Base-by-base conservation (phyloP, 64 coral and sea anemone genomes). In the Pocillopora damicornis region DNA sequence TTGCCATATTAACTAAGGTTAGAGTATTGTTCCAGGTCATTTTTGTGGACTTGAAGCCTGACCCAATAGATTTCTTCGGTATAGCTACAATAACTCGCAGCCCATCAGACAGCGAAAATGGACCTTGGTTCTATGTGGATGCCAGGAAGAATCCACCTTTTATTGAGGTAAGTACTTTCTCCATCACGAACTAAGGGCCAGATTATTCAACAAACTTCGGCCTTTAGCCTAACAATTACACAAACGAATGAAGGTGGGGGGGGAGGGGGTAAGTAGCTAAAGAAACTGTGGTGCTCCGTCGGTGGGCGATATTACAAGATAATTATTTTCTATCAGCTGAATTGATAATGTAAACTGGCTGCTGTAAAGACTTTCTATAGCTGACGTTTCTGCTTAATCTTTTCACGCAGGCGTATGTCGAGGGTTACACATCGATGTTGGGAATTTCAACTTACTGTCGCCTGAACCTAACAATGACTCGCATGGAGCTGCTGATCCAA, bases 51-150 rank as follows among this genome's bases (percentile, higher is more conserved):
- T 79, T 99, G 36, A 58, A 85, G 56, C 93, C 93, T 13, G 97
- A 99, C 30, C 97, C 97, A 76, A 67, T 99, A 5, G 73, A 91
- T 15, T 81, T 92, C 76, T 82, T 75, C 5, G 86, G 92, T 9
- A 83, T 99, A 2, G 85, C 92, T 30, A 95, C 90, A 81, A 85
- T 99, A 35, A 63, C 78, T 8, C 93, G 97, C 13, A 95, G 93
- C 79, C 93, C 97, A 3, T 26, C 81, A 3, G 56, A 95, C 26
- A 23, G 57, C 9, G 30, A 67, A 6, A 7, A 87, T 0, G 97
- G 97, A 25, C 97, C 97, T 1, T 95, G 88, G 84, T 99, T 99
- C 67, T 99, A 87, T 37, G 75, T 99, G 30, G 76, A 95, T 38
- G 82, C 88, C 37, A 88, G 93, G 67, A 83, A 93, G 61, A 15